Evolutionary conservation across 2,888 invertebrate species (phyloP), one percentile per base, ranked within the genome.

Genomic region (Platynereis dumerilii): DNA sequence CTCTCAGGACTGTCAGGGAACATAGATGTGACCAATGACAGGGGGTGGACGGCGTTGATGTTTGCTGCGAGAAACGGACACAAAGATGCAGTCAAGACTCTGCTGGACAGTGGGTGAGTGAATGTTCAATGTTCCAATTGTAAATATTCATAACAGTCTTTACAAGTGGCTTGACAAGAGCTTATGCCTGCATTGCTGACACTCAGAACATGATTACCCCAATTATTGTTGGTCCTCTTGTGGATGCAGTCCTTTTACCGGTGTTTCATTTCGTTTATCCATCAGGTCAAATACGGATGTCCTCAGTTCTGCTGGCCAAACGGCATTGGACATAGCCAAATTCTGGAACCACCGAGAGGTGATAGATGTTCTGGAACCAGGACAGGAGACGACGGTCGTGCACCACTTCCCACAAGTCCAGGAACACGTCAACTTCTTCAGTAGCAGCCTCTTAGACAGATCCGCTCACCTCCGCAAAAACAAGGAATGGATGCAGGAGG

Each of bases 21-120:
- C 20, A 28, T 65, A 15, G 44, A 73, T 56, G 64, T 59, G 1
- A 61, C 29, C 34, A 70, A 74, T 57, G 66, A 64, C 22, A 27
- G 45, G 60, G 83, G 82, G 0, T 82, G 82, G 82, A 83, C 82
- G 29, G 80, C 81, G 0, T 69, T 83, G 12, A 83, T 83, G 83
- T 77, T 83, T 74, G 83, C 83, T 29, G 80, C 82, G 2, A 75
- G 81, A 62, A 78, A 81, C 72, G 82, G 82, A 17, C 81, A 82
- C 54, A 52, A 64, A 5, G 59, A 72, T 52, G 70, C 79, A 24
- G 75, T 79, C 24, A 71, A 75, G 54, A 62, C 70, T 45, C 72
- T 83, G 20, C 67, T 83, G 12, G 76, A 78, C 27, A 71, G 76
- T 66, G 80, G 81, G 82, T 83, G 26, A 10, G 55, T 17, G 7